These are phyloP conservation scores for Ochotona curzoniae DNA, from an alignment of 2,113 vertebrate species.

Conservation along the genomic window DNA sequence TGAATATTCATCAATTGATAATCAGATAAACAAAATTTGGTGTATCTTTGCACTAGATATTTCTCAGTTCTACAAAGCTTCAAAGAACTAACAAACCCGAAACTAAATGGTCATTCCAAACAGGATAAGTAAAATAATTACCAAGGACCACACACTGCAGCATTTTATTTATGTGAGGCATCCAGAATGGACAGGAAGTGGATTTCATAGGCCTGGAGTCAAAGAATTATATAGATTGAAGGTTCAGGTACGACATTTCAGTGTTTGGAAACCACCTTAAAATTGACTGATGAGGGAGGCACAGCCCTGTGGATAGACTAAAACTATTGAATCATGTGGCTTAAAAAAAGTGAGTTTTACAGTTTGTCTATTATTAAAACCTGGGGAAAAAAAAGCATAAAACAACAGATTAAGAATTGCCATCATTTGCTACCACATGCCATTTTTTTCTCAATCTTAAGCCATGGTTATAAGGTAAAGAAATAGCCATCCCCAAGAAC, in stretches of 20 bases:
- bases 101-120: background rate
- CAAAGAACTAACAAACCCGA: too few species aligned
- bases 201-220: background rate
- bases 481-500: background rate
- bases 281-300: too few species aligned
- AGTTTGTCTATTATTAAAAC: background rate
- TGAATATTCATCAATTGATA: background rate
- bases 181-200: background rate
- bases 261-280: background rate
- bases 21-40: background rate
- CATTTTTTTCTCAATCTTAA: background rate
- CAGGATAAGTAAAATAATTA: background rate
- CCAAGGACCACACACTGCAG: too few species aligned
- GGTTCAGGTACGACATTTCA: accelerated
- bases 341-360: background rate
- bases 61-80: background rate
- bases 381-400: background rate
- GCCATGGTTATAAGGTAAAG: background rate
- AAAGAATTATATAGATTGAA: background rate
- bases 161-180: too few species aligned
- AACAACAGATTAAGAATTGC: background rate
- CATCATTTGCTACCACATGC: background rate
- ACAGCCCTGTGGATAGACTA: background rate
- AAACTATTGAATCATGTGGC: background rate
- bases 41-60: background rate